Base-by-base conservation (phyloP, 1,140 invertebrate genomes). In the Papilio xuthus region DNA sequence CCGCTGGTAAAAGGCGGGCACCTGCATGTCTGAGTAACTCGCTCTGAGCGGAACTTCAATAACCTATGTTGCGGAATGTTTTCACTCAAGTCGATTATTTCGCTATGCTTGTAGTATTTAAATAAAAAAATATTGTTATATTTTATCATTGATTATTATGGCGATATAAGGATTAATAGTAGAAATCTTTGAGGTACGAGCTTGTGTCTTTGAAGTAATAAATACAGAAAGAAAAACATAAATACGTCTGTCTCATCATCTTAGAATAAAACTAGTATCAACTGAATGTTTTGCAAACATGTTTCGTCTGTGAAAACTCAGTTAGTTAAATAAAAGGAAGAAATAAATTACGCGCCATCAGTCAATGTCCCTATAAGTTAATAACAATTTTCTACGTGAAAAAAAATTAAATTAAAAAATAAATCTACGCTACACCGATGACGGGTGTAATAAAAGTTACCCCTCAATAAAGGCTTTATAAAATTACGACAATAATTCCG, bases 381-480 rank as follows among this genome's bases (percentile, higher is more conserved):
- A 63, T 56, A 18, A 37, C 12, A 76, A 63, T 60, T 76, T 76
- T 32, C 32, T 18, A 76, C 18, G 53, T 63, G 56, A 37, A 53
- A 76, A 53, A 76, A 60, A 60, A 41, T 74, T 53, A 28, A 20
- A 44, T 44, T 44, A 44, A 44, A 73, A 73, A 44, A 73, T 44
- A 73, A 75, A 75, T 56, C 42, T 15, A 32, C 50, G 23, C 26
- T 50, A 53, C 72, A n/a, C 20, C 42, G 44, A 26, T 53, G 28
- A 60, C 20, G 71, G 37, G 53, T 53, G 70, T 71, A 72, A 75
- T 70, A 73, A 82, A 81, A 80, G 32, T 79, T 78, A 47, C 74
- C 76, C 76, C 79, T 78, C 50, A 81, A 85, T 85, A 77, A 80
- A 76, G 56, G 70, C 78, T 81, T 82, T 86, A 85, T 84, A 41